Base-by-base conservation (phyloP, 2,797 vertebrate genomes). In the Mico argentatus region DNA sequence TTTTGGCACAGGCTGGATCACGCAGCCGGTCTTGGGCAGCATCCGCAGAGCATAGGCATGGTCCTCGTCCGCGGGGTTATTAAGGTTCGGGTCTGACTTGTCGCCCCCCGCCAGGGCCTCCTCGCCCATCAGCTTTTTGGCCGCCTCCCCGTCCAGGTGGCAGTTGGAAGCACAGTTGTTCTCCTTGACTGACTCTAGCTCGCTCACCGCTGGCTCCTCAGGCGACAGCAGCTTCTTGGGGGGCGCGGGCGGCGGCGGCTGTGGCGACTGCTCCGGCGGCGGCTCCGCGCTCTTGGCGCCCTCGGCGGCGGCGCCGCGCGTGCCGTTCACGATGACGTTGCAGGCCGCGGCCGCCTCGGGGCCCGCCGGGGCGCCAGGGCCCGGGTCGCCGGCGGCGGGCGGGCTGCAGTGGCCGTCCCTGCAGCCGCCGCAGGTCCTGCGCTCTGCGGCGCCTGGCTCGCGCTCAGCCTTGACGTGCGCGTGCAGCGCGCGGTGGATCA, bases 1-100 rank as follows among this genome's bases (percentile, higher is more conserved):
- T 99, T 99, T 99, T 99, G 99, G 99, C 99, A 99, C 99, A 98
- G 99, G 99, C 99, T 99, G 99, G 98, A 99, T 99, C 98, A 99
- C 99, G 41, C 99, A 99, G 98, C 99, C 99, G 97, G 99, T 98
- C 98, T 99, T 99, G 98, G 99, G 99, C 98, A 99, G 99, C 99
- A 99, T 99, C 41, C 99, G 99, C 98, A 99, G 98, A 96, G 99
- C 99, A 30, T 99, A 99, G 0, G 99, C 99, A 94, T 99, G 99
- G 98, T 99, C 99, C 99, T 99, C 99, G 4, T 99, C 99, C 94
- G 99, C 99, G 92, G 99, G 98, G 94, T 99, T 99, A 96, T 99
- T 99, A 95, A 99, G 99, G 94, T 99, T 99, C 13, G 99, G 98
- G 99, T 99, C 99, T 96, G 99, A 99, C 97, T 99, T 99, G 98